Evolutionary conservation across 2,113 vertebrate species (phyloP), one percentile per base, ranked within the genome.

Genomic region (Sinocyclocheilus anophthalmus): DNA sequence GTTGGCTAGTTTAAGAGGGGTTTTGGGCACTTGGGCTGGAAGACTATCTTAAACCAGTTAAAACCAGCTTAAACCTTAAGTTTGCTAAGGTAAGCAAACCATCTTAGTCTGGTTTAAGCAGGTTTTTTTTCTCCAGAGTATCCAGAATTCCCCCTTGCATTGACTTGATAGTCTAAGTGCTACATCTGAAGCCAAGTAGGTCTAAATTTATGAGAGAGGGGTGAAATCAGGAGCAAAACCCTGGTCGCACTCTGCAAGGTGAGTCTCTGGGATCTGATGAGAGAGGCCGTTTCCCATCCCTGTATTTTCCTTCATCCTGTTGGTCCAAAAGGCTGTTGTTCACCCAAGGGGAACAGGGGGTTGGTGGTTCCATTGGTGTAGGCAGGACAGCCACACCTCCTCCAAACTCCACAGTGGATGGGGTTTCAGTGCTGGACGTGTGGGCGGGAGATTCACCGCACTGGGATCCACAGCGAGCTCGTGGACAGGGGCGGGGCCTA

Each of bases 391-490:
- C 94, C 85, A 95, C 95, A 92, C 96, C 96, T 63, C 95, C 94
- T 61, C 97, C 95, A 87, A 97, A 97, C 94, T 99, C 97, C 85
- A 96, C 92, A 45, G 97, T 97, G 88, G 97, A 96, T 42, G 97
- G 97, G 2, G 98, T 99, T 90, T 97, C 97, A 45, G 97, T 97
- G 94, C 97, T 97, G 90, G 97, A 97, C 84, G 96, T 97, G 92
- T 97, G 96, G 80, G 94, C 95, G 39, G 94, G 94, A 4, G 96
- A 96, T 89, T 96, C 96, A 4, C 96, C 94, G 96, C 96, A 96
- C 91, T 96, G 96, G 3, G 95, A 95, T 61, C 98, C 97, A 20
- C 95, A 92, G 67, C 96, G 96, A 0, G 96, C 94, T 83, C 97
- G 94, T 1, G 97, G 96, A 12, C 96, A 97, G 37, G 98, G 98